A percentile compares a stretch with the other conserved stretches of the same genome.
These are phyloP conservation scores for Heteromurus nitidus DNA, from an alignment of 2,888 invertebrate species.

Conservation along the genomic window DNA sequence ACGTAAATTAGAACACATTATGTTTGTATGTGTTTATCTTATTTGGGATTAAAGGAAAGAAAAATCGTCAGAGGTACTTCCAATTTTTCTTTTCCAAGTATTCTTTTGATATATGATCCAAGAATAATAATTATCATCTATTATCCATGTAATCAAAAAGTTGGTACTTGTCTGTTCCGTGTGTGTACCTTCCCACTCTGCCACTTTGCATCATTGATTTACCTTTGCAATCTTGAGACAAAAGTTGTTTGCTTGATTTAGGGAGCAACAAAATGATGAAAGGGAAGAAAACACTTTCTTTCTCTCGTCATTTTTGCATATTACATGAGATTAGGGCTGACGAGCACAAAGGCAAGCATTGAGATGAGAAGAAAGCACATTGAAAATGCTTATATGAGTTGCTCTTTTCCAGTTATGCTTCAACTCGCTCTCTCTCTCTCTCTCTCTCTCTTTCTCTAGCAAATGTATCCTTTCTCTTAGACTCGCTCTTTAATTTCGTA, in stretches of 20 bases:
- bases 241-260: neutral
- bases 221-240: neutral
- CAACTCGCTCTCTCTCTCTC: neutral
- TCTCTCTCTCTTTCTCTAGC: neutral
- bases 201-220: neutral
- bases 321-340: slow-evolving; percentile 34
- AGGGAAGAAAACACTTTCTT: neutral
- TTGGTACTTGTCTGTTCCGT: neutral
- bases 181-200: neutral
- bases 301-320: slow-evolving; percentile 20
- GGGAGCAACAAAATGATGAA: neutral
- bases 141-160: slow-evolving; percentile 18
- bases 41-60: neutral
- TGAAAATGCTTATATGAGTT: neutral
- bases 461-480: neutral
- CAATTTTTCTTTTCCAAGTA: neutral
- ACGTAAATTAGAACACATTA: neutral
- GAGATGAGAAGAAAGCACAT: too few relatives aligned
- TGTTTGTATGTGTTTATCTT: neutral
- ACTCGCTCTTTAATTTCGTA: slow-evolving; percentile 35
- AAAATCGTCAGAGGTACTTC: neutral
- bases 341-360: neutral
- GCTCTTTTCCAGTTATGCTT: neutral
- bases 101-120: neutral
- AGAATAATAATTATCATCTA: neutral